Conservation (phyloP, 2,888 invertebrate genomes). For the Leptura quadrifasciata region DNA sequence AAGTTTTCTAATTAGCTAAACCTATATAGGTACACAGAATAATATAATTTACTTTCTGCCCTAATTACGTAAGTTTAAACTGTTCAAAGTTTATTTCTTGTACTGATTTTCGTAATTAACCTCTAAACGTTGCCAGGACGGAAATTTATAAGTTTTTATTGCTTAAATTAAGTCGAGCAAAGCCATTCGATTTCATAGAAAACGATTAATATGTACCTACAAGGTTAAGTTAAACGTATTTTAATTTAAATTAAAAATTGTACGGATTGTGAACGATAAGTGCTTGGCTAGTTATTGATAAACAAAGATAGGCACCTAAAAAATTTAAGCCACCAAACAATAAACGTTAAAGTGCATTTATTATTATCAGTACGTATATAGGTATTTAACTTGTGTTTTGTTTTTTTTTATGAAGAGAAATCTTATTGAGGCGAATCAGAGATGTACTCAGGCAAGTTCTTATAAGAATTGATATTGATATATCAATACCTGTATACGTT, state of each 20-base stretch:
- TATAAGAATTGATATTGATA: too few relatives aligned
- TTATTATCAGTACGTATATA: too few relatives aligned
- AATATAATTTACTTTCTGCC: background rate
- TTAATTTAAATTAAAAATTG: background rate
- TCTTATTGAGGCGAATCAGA: too few relatives aligned
- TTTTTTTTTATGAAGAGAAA: too few relatives aligned
- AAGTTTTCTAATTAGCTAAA: too few relatives aligned
- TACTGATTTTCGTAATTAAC: background rate
- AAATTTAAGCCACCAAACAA: background rate
- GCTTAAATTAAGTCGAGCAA: slow-evolving; percentile 7
- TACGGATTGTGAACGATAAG: background rate
- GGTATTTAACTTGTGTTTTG: too few relatives aligned
- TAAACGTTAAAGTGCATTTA: background rate
- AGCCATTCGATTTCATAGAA: background rate
- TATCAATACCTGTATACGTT: too few relatives aligned
- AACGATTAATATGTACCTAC: background rate
- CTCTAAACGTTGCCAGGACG: background rate
- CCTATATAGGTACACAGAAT: too few relatives aligned
- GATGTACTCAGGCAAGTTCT: too few relatives aligned
- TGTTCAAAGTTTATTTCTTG: background rate
- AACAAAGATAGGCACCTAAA: background rate
- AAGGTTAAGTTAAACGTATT: background rate
- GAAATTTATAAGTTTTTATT: background rate
- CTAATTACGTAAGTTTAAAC: background rate
- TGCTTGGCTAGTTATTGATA: background rate